These are phyloP conservation scores for Bradypodion pumilum DNA, from an alignment of 2,797 vertebrate species.

Conservation along the genomic window DNA sequence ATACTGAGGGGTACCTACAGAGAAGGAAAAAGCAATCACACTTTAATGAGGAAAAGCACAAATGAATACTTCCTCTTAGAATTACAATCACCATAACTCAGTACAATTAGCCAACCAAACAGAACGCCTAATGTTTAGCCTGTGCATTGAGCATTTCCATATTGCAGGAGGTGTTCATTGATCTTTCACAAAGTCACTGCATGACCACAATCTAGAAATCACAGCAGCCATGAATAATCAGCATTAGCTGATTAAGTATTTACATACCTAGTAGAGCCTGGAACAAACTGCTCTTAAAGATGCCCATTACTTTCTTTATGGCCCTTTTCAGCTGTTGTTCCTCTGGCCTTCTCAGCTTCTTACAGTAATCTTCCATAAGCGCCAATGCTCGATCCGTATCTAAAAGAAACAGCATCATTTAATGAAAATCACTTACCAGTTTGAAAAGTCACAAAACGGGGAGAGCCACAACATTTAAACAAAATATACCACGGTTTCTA, in stretches of 20 bases:
- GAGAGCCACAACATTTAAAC: too few species aligned
- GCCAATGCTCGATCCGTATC: conserved; percentile 89
- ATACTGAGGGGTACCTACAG: background rate
- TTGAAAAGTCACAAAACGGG: background rate
- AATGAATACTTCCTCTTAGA: background rate
- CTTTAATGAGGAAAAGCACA: background rate
- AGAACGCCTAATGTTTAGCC: background rate
- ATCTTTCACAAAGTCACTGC: background rate
- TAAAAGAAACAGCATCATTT: conserved; percentile 61
- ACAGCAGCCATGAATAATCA: background rate
- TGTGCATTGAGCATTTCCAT: background rate
- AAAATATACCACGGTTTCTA: too few species aligned
- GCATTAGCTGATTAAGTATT: conserved; percentile 37
- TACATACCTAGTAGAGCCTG: conserved; percentile 93
- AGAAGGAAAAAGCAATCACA: background rate
- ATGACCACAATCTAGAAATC: background rate
- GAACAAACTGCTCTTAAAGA: conserved; percentile 95
- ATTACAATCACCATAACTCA: background rate
- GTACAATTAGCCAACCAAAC: background rate
- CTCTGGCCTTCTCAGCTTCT: conserved; percentile 88
- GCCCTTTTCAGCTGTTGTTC: conserved; percentile 91
- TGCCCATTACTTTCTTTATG: conserved; percentile 90
- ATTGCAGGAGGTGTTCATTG: background rate
- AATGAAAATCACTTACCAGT: background rate
- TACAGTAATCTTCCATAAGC: conserved; percentile 93